Evolutionary conservation across 2,888 invertebrate species (phyloP).

Genomic region (Strigamia transsilvanica): DNA sequence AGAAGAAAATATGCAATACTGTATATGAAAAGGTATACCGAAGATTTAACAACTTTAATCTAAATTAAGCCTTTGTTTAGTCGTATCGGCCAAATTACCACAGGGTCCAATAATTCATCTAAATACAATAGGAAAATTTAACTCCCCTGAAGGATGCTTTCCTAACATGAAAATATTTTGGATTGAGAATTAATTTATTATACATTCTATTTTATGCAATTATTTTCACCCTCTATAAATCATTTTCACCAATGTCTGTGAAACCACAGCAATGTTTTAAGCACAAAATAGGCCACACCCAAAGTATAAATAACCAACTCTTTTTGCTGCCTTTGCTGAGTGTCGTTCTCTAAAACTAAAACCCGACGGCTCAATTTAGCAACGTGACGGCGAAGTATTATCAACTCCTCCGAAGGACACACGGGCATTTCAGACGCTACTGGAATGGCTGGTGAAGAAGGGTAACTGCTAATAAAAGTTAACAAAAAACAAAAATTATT

Average conservation of each 20-base stretch:
- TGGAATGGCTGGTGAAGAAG: constrained; percentile 4
- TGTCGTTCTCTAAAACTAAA: constrained; percentile 85
- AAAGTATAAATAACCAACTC: constrained; percentile 86
- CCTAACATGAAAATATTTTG: not conserved
- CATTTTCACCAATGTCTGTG: constrained; percentile 55
- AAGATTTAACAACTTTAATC: not conserved
- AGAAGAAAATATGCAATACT: not conserved
- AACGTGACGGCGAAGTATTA: constrained; percentile 83
- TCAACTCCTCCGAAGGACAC: constrained; percentile 78
- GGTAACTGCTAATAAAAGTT: constrained; percentile 19
- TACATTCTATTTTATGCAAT: constrained; percentile 2
- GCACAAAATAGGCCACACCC: constrained; percentile 83
- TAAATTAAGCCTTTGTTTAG: not conserved
- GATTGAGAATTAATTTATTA: not conserved
- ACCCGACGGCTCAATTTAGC: constrained; percentile 87
- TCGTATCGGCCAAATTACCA: not conserved
- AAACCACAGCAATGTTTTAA: constrained; percentile 86
- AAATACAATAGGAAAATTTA: not conserved
- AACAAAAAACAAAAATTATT: not conserved
- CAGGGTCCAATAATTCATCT: not conserved
- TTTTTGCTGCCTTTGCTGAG: constrained; percentile 81
- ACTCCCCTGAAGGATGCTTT: not conserved
- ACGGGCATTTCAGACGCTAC: constrained; percentile 65
- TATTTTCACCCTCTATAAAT: not conserved
- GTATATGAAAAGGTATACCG: not conserved